Base-by-base conservation (phyloP, 2,797 vertebrate genomes). In the Artibeus jamaicensis region DNA sequence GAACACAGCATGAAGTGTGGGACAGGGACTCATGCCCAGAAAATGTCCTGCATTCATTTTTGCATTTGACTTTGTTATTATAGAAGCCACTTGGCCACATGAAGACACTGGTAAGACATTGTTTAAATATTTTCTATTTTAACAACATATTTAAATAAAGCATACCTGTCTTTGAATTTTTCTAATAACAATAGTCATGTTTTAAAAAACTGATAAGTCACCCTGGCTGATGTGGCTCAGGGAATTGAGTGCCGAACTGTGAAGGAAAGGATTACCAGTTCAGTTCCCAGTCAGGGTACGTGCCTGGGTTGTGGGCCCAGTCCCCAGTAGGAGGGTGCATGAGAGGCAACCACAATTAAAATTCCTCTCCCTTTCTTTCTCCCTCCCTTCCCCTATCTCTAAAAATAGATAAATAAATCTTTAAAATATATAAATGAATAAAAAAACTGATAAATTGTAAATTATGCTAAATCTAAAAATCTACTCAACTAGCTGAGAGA, bases 121-220 rank as follows among this genome's bases (percentile, higher is more conserved):
- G 3, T 15, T 85, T 44, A 87, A 67, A 73, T 42, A 68, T 5
- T 93, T 85, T 57, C 42, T 39, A 34, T 74, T 73, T 86, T 76
- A 89, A 81, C 44, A 39, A 50, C 62, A 59, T 95, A 68, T 55
- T 95, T 32, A 46, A 68, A 87, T 89, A 73, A 87, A 78, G 37
- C 24, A 42, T 29, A 83, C 39, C 65, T 55, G 15, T 24, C 42
- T 93, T 73, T 26, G 70, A 32, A 84, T 11, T 6, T 78, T 32
- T 74, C 34, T 73, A 81, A 93, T 48, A 50, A 73, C 9, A 73
- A 79, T 37, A 73, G 2, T 95, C 6, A 76, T 68, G 44, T 48
- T 50, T 67, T 78, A 7, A 15, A 67, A 59, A 39, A 21, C 19
- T 78, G 19, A 14, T 19, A 82, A 76, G 50, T 65, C 5, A 12